phyloP scores from a whole-genome alignment of 2,113 vertebrate species.

The Taxidea taxus region DNA sequence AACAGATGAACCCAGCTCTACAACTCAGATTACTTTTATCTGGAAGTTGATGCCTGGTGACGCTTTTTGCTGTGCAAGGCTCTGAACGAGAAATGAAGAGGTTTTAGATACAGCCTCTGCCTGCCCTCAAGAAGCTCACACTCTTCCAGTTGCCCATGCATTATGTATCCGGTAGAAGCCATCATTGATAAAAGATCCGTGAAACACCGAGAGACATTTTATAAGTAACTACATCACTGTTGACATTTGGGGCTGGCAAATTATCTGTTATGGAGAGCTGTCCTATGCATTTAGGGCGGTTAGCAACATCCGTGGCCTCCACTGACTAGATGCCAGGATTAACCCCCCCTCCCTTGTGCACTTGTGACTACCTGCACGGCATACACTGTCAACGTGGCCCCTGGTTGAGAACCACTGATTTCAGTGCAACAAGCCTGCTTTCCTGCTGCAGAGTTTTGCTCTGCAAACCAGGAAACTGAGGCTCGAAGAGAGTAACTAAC shows the following conservation, averaged over 20 bases:
- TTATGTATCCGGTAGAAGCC: background rate
- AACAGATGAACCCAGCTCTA: background rate
- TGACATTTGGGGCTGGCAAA: background rate
- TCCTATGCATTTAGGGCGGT: background rate
- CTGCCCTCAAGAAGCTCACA: background rate
- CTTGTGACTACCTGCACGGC: background rate
- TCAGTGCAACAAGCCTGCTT: background rate
- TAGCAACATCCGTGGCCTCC: background rate
- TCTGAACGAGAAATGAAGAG: background rate
- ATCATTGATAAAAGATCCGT: background rate
- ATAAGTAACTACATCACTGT: background rate
- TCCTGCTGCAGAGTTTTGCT: background rate
- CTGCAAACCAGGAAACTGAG: background rate
- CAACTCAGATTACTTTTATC: background rate
- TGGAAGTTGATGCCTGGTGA: background rate
- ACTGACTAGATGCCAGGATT: background rate
- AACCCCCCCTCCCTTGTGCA: background rate
- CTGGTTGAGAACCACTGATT: background rate
- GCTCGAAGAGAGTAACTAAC: background rate
- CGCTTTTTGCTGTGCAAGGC: background rate
- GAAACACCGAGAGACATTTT: background rate
- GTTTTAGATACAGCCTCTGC: background rate
- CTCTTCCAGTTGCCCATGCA: background rate
- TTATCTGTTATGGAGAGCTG: background rate
- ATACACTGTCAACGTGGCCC: background rate